Base-by-base conservation (phyloP, 2,888 invertebrate species). In the Hanleya hanleyi region DNA sequence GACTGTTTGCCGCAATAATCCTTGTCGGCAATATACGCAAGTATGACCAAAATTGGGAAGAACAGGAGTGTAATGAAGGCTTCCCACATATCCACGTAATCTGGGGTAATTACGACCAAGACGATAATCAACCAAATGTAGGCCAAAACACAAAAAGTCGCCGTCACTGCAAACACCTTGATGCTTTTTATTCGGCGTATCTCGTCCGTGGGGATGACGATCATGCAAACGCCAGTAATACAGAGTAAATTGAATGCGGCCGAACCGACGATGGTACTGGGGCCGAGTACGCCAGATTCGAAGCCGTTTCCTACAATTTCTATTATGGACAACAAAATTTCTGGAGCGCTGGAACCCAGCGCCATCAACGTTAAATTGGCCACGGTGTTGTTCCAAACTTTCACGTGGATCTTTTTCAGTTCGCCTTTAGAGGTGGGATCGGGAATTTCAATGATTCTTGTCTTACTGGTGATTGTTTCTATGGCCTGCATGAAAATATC, bases 121-220 rank as follows among this genome's bases (percentile, higher is more conserved):
- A 93, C 91, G 36, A 93, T 82, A 62, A 92, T 87, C 37, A 93
- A 88, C 93, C 93, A 93, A 57, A 93, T 81, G 87, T 93, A 93
- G 9, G 93, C 93, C 76, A 93, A 92, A 29, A 93, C 82, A 35
- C 88, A 88, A 83, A 90, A 91, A 41, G 86, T 79, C 5, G 90
- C 86, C 0, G 91, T 91, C n/a, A 90, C 85, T 6, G 83, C 76
- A 76, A 91, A 91, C 67, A 92, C 92, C 83, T 91, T 92, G 71
- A 92, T 89, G 50, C 88, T 83, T 37, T 88, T 85, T 69, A 92
- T 91, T n/a, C 86, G 83, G 38, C 91, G 82, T 0, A 82, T 83
- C 78, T 92, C 92, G 0, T 88, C 89, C 6, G 83, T 80, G 1
- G 92, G 91, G 18, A 93, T 90, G 4, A 90, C 86, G 36, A 92